Conservation (phyloP, 2,797 vertebrate species). For the Chelonia mydas region DNA sequence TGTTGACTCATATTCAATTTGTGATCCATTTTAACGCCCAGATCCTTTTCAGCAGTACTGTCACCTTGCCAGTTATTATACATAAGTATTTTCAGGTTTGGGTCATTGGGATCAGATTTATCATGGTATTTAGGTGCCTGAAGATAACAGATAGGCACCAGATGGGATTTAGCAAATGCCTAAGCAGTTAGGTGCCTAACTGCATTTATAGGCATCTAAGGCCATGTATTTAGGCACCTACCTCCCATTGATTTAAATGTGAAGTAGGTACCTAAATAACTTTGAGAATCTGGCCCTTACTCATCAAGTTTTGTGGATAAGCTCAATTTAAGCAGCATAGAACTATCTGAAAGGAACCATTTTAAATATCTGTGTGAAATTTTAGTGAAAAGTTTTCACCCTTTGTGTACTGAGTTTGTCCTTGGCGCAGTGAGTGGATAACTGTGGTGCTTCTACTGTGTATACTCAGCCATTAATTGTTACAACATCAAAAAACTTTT, state of each 20-base stretch:
- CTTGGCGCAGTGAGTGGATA: neutral
- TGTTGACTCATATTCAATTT: too few species aligned
- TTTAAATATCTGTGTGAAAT: neutral
- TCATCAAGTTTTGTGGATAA: neutral
- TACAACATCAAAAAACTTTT: neutral
- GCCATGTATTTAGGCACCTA: neutral
- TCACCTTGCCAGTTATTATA: neutral
- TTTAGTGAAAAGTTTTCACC: neutral
- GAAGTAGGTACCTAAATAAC: neutral
- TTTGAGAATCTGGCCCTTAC: neutral
- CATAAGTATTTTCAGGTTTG: neutral
- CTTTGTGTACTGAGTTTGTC: neutral
- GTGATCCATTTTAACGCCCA: neutral
- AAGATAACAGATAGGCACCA: neutral
- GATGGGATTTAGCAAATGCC: neutral
- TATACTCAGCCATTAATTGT: neutral
- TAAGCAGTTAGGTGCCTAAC: neutral
- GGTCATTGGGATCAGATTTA: neutral
- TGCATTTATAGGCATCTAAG: too few species aligned
- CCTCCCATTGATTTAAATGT: neutral
- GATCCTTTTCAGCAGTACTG: neutral
- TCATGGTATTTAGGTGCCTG: neutral
- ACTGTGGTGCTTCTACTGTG: neutral
- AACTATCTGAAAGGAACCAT: neutral
- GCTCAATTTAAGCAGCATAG: neutral